A percentile compares a stretch with the other conserved stretches of the same genome.
Evolutionary conservation across 2,888 invertebrate genomes (phyloP).

Genomic region (Synanthedon tipuliformis): DNA sequence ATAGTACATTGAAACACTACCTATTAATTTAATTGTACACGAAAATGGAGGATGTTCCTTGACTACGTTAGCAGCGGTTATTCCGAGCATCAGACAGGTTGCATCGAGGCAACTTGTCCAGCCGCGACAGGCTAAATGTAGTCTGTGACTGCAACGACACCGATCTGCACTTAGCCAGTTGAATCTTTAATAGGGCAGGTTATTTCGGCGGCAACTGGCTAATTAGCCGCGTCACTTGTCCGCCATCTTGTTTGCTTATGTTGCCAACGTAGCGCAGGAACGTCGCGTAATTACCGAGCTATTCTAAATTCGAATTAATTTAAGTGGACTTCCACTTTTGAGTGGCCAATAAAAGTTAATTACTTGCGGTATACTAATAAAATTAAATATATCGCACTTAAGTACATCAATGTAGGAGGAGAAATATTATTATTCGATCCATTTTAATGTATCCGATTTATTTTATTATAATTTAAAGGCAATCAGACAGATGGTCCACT

Average conservation of each 20-base stretch:
- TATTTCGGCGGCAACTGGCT: conserved; percentile 44
- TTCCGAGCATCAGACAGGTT: conserved; percentile 36
- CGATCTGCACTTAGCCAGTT: conserved; percentile 58
- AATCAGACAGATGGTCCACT: too few species aligned
- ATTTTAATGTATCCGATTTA: too few species aligned
- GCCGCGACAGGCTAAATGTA: conserved; percentile 44
- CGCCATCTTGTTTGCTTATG: not conserved
- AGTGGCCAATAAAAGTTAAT: too few species aligned
- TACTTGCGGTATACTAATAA: too few species aligned
- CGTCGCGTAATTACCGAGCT: not conserved
- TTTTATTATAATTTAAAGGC: too few species aligned
- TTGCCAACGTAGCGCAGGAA: not conserved
- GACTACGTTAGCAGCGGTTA: not conserved
- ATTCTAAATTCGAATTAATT: not conserved
- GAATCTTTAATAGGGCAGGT: conserved; percentile 53
- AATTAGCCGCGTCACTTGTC: conserved; percentile 25
- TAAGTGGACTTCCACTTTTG: not conserved
- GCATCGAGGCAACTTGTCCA: conserved; percentile 21
- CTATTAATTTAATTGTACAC: too few species aligned
- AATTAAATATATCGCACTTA: too few species aligned
- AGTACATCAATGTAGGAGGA: too few species aligned
- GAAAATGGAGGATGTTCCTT: not conserved
- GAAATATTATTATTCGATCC: too few species aligned
- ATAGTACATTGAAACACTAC: too few species aligned
- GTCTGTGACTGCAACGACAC: conserved; percentile 49